A percentile compares a stretch with the other conserved stretches of the same genome.
These are phyloP conservation scores for Marcusenius ussheri DNA, from an alignment of 2,113 vertebrate species.

Conservation along the genomic window DNA sequence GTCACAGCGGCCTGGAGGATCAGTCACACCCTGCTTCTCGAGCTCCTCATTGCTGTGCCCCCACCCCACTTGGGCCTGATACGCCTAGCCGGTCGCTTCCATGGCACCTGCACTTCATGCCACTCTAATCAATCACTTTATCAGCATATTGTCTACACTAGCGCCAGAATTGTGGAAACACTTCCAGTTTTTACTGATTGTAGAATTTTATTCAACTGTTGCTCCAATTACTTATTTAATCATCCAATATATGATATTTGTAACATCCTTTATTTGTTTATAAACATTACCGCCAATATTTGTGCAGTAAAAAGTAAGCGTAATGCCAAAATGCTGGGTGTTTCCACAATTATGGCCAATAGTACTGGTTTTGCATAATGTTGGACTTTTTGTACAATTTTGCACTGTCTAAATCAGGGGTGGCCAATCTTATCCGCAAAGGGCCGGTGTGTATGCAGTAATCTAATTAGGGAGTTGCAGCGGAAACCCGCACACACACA, in stretches of 20 bases:
- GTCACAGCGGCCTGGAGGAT: background rate
- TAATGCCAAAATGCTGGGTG: no score
- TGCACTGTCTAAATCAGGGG: background rate
- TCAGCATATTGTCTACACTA: background rate
- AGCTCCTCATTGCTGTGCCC: no score
- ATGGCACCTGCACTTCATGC: background rate
- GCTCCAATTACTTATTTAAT: background rate
- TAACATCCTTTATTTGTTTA: background rate
- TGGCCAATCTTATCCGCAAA: no score
- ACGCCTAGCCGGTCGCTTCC: background rate
- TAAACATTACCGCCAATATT: background rate
- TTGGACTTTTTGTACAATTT: background rate
- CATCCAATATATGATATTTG: background rate
- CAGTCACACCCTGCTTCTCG: background rate
- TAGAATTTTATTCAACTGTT: background rate
- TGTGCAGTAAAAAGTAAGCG: background rate
- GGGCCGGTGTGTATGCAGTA: no score
- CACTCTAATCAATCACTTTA: background rate
- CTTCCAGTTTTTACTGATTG: background rate
- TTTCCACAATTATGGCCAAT: no score
- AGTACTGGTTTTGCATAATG: no score
- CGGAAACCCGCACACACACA: no score
- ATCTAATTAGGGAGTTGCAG: no score
- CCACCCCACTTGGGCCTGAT: background rate
- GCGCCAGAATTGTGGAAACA: background rate